Conservation (phyloP, 2,113 vertebrate species). For the Madoqua kirkii region DNA sequence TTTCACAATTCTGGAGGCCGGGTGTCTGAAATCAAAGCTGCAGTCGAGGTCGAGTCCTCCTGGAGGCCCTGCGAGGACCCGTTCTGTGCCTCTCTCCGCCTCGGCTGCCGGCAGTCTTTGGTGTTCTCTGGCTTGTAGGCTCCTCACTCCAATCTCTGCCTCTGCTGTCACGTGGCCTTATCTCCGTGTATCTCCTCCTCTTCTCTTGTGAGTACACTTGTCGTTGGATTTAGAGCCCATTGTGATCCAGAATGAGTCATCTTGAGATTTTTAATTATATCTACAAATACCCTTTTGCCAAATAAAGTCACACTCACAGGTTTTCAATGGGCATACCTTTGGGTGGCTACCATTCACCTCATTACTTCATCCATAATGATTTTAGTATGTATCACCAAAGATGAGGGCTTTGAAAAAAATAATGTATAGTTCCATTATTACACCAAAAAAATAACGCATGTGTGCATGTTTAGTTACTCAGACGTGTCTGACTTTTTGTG, state of each 20-base stretch:
- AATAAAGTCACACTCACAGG: background rate
- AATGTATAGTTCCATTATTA: background rate
- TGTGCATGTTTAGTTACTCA: background rate
- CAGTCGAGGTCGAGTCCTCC: background rate
- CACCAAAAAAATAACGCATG: background rate
- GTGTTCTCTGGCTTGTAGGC: background rate
- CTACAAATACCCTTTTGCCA: background rate
- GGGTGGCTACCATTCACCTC: background rate
- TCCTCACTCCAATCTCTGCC: background rate
- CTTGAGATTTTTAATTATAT: background rate
- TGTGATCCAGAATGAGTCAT: background rate
- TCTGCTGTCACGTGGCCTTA: background rate
- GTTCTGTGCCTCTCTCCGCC: background rate
- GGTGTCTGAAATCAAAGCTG: background rate
- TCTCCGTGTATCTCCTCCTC: background rate
- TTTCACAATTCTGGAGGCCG: background rate
- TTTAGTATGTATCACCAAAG: background rate
- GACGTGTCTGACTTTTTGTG: background rate
- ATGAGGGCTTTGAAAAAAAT: background rate
- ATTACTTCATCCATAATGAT: background rate
- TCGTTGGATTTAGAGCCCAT: background rate
- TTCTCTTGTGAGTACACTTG: background rate
- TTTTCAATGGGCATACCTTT: background rate
- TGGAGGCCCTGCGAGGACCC: background rate
- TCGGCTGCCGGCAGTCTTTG: background rate